Base-by-base conservation (phyloP, 2,888 invertebrate genomes). In the Synergus itoensis region DNA sequence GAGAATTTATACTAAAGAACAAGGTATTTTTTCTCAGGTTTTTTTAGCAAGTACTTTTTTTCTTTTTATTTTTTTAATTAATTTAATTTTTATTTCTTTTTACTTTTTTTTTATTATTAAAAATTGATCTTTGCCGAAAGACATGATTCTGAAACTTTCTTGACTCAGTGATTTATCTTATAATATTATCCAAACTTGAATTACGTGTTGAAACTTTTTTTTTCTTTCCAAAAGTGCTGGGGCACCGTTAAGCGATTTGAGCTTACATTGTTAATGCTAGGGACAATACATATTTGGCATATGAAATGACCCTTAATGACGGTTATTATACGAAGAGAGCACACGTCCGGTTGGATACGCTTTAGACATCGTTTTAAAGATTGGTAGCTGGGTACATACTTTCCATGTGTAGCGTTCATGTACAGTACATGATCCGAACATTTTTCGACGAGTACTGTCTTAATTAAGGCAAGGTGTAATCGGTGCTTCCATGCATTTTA, bases 381-480 rank as follows among this genome's bases (percentile, higher is more conserved):
- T 53, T 45, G 48, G 48, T 48, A 48, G 28, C 28, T 69, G 57
- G 11, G 0, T 69, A 16, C 18, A 12, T 4, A 3, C 45, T 7
- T 45, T 45, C 4, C 45, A n/a, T 41, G n/a, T 64, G 36, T 16
- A 16, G 9, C 14, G 48, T 67, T 9, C 11, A 67, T 48, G 43
- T 43, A 45, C n/a, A 12, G 45, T 43, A 2, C 48, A 8, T 48
- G 16, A 36, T 53, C 16, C 28, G n/a, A 16, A 48, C 73, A 73
- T 73, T 53, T 45, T 53, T 73, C 36, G 53, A 53, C 53, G 48
- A 40, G 28, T 11, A 53, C 53, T 73, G 73, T 73, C 73, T 73
- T 73, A 73, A 53, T 73, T 48, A 53, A 53, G 53, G 7, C 73
- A 14, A 12, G 36, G 28, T 48, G 12, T 73, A 53, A 73, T 53